phyloP scores from a whole-genome alignment of 2,113 vertebrate genomes.

The Macrotus californicus region DNA sequence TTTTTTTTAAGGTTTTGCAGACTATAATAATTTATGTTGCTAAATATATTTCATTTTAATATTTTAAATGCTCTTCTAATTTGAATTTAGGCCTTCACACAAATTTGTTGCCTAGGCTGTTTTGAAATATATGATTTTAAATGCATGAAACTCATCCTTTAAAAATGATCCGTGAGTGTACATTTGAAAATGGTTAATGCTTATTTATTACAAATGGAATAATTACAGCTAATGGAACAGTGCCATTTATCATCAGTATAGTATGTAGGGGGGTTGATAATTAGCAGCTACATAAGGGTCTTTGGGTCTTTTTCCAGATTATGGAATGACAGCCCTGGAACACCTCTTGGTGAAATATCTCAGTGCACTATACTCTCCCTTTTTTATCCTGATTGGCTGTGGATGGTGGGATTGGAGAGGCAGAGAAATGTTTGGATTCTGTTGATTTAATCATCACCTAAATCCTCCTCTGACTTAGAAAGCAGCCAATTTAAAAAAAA shows the following conservation, averaged over 20 bases:
- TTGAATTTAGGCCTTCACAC: conserved; percentile 52
- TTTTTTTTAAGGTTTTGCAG: not conserved
- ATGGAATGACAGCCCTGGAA: conserved; percentile 45
- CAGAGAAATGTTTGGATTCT: not conserved
- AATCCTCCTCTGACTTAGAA: conserved; percentile 5
- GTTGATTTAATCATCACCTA: not conserved
- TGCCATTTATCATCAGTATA: conserved; percentile 58
- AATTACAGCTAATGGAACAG: conserved; percentile 73
- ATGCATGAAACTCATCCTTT: conserved; percentile 71
- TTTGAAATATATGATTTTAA: conserved; percentile 75
- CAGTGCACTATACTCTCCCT: conserved; percentile 11
- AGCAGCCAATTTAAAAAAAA: not conserved
- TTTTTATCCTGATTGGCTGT: not conserved
- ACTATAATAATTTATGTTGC: conserved; percentile 48
- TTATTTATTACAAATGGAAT: conserved; percentile 77
- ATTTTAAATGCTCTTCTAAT: conserved; percentile 65
- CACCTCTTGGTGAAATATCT: conserved; percentile 55
- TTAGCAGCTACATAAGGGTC: conserved; percentile 49
- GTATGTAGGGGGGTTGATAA: conserved; percentile 45
- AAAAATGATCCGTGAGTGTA: conserved; percentile 71
- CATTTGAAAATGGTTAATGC: conserved; percentile 72
- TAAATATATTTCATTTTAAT: conserved; percentile 66
- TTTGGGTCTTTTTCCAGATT: conserved; percentile 62
- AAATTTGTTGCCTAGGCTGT: conserved; percentile 55
- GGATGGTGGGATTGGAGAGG: not conserved